Base-by-base conservation (phyloP, 2,797 vertebrate genomes). In the Paguma larvata region DNA sequence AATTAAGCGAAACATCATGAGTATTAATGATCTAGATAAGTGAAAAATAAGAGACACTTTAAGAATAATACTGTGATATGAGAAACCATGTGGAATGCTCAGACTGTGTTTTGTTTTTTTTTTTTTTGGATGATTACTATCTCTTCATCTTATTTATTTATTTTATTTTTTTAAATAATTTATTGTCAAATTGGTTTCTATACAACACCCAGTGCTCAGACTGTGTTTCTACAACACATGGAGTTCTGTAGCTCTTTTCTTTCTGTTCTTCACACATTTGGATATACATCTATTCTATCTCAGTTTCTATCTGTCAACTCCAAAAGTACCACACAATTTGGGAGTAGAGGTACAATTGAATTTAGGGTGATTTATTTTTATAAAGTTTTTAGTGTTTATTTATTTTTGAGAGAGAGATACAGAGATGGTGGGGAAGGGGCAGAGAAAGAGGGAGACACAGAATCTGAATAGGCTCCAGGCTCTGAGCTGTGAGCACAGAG, bases 1-100 rank as follows among this genome's bases (percentile, higher is more conserved):
- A 96, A 94, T 32, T 63, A 92, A 79, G 51, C 77, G 46, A 84
- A 95, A 27, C 4, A 65, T 77, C 15, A 65, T 46, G 68, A 79
- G 53, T 56, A 85, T 16, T 18, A 94, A 51, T 85, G 67, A 86
- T 73, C 23, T 92, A 90, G 53, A 44, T 90, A 94, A 91, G 25
- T 68, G 70, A 78, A 95, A 86, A 82, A 27, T 63, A 83, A 95
- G 59, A 63, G 38, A 70, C 32, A 56, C 38, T 65, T 78, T 78
- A 91, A 65, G 38, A 90, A 88, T 72, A 87, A 78, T 62, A 78
- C 46, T 32, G 12, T 79, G 92, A 30, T 25, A n/a, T 48, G 87
- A 41, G 38, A 34, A 82, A 63, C 16, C 38, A n/a, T 9, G 19
- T 48, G 44, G 19, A 56, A 19, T 32, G 30, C 18, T 68, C 25